A percentile compares a stretch with the other conserved stretches of the same genome.
These are phyloP conservation scores for Nymphalis polychloros DNA, from an alignment of 2,888 invertebrate genomes.

Conservation along the genomic window DNA sequence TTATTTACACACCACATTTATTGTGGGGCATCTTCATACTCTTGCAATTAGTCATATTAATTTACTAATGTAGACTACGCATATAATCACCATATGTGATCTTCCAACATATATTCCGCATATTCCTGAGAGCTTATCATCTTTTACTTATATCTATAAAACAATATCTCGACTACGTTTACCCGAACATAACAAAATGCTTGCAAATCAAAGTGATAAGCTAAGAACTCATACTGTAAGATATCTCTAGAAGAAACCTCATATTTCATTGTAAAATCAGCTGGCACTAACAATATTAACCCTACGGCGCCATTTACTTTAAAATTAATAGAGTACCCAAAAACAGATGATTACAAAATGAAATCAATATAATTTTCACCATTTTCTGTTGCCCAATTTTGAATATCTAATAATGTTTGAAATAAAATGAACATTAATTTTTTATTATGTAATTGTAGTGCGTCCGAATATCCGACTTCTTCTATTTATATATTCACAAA, in stretches of 20 bases:
- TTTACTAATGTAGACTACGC: too few relatives aligned
- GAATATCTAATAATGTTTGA: too few relatives aligned
- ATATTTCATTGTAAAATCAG: neutral
- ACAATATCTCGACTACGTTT: neutral
- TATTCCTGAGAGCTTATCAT: neutral
- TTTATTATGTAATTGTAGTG: too few relatives aligned
- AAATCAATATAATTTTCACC: too few relatives aligned
- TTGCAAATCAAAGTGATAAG: neutral
- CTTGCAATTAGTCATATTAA: too few relatives aligned
- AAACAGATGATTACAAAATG: too few relatives aligned
- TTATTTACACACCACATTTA: too few relatives aligned
- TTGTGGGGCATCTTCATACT: too few relatives aligned
- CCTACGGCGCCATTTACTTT: neutral
- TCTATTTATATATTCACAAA: slow-evolving; percentile 9
- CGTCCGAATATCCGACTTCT: neutral
- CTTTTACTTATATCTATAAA: neutral
- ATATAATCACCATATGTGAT: too few relatives aligned
- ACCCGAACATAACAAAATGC: neutral
- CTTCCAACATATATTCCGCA: too few relatives aligned
- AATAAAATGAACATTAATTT: neutral
- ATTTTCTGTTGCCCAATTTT: too few relatives aligned
- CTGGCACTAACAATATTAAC: neutral
- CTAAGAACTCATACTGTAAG: neutral
- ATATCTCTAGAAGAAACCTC: slow-evolving; percentile 10
- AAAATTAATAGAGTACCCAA: neutral